Conservation (phyloP, 2,888 invertebrate species). For the Danaus chrysippus region DNA sequence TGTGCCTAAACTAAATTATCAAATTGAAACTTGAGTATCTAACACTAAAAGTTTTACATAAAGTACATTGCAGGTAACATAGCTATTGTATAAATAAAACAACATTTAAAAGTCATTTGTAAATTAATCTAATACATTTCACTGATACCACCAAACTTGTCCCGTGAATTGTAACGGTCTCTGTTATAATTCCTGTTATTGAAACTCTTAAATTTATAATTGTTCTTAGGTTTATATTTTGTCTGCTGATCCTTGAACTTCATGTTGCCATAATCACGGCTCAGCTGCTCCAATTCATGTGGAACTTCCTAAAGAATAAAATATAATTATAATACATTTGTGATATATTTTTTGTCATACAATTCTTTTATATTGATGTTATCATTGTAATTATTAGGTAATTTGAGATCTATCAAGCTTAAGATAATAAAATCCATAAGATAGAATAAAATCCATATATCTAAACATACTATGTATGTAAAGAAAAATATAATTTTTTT, state of each 20-base stretch:
- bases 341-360: too few species aligned
- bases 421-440: too few species aligned
- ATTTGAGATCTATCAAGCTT: too few species aligned
- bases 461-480: too few species aligned
- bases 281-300: conserved; percentile 44
- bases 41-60: too few species aligned
- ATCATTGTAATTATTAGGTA: too few species aligned
- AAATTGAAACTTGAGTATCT: too few species aligned
- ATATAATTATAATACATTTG: too few species aligned
- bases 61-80: too few species aligned
- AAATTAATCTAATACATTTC: neutral
- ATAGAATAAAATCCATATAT: too few species aligned
- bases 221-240: conserved; percentile 43
- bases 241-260: conserved; percentile 44
- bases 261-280: conserved; percentile 41
- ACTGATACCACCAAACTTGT: conserved; percentile 1
- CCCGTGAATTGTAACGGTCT: conserved; percentile 30
- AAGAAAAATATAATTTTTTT: too few species aligned
- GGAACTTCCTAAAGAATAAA: conserved; percentile 24
- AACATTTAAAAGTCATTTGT: neutral
- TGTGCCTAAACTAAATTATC: neutral
- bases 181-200: conserved; percentile 41
- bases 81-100: neutral
- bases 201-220: conserved; percentile 34
- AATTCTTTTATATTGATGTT: too few species aligned